Conservation (phyloP, 2,113 vertebrate genomes). For the Indri indri region DNA sequence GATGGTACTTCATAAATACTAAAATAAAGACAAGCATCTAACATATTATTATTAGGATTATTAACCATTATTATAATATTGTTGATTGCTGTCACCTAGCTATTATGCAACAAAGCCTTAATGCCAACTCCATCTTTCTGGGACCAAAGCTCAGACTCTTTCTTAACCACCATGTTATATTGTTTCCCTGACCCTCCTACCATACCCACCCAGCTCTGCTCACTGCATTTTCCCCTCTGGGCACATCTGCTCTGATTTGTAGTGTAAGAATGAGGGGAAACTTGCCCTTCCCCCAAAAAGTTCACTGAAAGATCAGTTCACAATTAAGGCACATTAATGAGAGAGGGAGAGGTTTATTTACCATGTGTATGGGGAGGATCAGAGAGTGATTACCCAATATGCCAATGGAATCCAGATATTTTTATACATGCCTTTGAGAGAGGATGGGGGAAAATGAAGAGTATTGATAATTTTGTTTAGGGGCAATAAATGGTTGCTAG, state of each 20-base stretch:
- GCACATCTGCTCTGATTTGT: background rate
- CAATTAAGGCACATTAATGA: too few species aligned
- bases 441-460: too few species aligned
- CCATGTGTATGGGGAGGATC: too few species aligned
- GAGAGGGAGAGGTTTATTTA: too few species aligned
- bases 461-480: too few species aligned
- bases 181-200: background rate
- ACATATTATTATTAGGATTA: background rate
- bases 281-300: too few species aligned
- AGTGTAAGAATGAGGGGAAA: too few species aligned
- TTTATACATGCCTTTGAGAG: too few species aligned
- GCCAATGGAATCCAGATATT: too few species aligned
- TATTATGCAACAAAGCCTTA: background rate
- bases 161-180: background rate
- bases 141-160: background rate
- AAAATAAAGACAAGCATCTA: conserved; percentile 14
- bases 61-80: background rate
- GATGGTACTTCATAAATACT: background rate
- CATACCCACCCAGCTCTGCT: background rate
- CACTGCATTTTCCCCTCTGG: background rate
- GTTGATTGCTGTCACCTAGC: background rate
- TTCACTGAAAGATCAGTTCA: too few species aligned
- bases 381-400: too few species aligned
- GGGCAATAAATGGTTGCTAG: too few species aligned
- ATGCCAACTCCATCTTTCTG: background rate